Percentiles rank a stretch among this genome's conserved stretches.
Conservation (phyloP, 2,113 vertebrate genomes). For the Meleagris gallopavo region DNA sequence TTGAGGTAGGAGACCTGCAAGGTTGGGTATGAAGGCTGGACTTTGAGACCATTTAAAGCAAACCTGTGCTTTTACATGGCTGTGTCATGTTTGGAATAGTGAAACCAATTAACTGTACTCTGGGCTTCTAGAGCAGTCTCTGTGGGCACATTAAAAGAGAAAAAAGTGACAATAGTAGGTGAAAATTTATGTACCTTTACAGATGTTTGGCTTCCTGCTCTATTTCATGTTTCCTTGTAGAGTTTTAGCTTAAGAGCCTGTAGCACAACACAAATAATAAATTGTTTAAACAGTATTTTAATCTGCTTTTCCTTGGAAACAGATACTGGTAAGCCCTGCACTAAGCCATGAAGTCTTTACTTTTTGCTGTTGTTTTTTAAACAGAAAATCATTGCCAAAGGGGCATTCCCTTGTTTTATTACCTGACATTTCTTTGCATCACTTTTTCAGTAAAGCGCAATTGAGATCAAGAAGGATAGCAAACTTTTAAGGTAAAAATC, state of each 20-base stretch:
- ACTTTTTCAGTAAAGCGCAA: neutral
- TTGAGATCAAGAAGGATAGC: neutral
- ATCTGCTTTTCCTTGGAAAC: neutral
- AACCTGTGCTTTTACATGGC: neutral
- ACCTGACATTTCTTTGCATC: neutral
- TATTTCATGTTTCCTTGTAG: neutral
- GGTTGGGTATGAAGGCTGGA: neutral
- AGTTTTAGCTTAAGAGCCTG: neutral
- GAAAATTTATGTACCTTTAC: neutral
- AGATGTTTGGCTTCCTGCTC: neutral
- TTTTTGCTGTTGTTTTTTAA: neutral
- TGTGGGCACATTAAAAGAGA: neutral
- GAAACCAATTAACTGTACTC: neutral
- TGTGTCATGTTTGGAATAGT: neutral
- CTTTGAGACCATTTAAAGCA: neutral
- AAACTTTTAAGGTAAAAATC: conserved; percentile 16
- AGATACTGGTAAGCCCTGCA: neutral
- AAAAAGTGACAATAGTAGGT: neutral
- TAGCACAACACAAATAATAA: neutral
- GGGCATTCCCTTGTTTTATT: neutral
- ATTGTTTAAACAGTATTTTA: neutral
- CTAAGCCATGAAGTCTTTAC: neutral
- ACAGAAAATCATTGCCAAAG: neutral
- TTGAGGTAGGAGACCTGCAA: neutral
- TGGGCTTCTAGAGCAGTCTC: neutral